phyloP scores from a whole-genome alignment of 2,888 invertebrate genomes.

The Lamellibrachia satsuma region DNA sequence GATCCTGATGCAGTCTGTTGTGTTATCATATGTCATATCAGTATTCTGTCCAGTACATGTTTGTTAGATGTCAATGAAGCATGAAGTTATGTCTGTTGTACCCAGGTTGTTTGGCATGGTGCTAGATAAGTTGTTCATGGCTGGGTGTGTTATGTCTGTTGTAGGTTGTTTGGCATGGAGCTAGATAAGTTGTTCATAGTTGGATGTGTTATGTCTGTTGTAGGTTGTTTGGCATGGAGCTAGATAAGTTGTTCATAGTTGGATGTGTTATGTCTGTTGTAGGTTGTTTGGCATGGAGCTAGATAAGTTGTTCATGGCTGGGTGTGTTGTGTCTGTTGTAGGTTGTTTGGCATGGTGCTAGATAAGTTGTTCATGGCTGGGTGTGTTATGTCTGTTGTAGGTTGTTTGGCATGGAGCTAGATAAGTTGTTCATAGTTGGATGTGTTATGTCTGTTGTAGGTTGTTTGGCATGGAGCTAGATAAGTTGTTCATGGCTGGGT shows the following conservation, averaged over 20 bases:
- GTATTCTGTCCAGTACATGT: no score
- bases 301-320: conserved; percentile 14
- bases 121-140: background rate
- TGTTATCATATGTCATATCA: no score
- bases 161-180: conserved; percentile 94
- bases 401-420: conserved; percentile 40
- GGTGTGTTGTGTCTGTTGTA: conserved; percentile 56
- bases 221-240: conserved; percentile 55
- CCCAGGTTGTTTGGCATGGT: background rate
- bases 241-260: background rate
- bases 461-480: background rate
- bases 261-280: background rate
- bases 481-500: background rate
- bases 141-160: conserved; percentile 34
- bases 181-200: conserved; percentile 78
- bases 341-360: conserved; percentile 93
- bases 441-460: background rate
- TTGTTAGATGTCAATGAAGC: no score
- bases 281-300: background rate
- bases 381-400: conserved; percentile 46
- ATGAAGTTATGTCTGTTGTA: background rate
- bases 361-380: conserved; percentile 76
- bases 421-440: background rate
- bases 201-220: background rate
- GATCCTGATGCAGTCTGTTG: no score